A percentile compares a stretch with the other conserved stretches of the same genome.
Conservation (phyloP, 2,888 invertebrate genomes). For the Eilema sororculum region DNA sequence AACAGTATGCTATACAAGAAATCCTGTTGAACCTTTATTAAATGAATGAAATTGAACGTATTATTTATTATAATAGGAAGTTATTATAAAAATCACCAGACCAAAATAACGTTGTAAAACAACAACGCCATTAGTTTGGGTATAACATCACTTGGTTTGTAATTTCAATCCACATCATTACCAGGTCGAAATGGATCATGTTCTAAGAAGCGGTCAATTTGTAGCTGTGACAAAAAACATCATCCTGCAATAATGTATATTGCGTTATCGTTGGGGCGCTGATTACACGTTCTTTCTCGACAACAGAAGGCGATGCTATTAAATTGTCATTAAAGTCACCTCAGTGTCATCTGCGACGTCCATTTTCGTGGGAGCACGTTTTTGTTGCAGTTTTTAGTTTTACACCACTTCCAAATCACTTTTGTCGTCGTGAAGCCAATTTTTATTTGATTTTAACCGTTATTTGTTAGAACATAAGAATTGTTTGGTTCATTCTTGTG, state of each 20-base stretch:
- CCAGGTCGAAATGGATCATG: constrained; percentile 57
- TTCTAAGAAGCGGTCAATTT: constrained; percentile 73
- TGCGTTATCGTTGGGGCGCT: constrained; percentile 78
- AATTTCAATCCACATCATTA: constrained; percentile 55
- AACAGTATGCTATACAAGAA: not conserved
- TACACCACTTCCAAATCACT: constrained; percentile 59
- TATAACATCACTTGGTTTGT: constrained; percentile 32
- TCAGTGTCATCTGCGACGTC: constrained; percentile 82
- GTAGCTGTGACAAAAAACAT: constrained; percentile 70
- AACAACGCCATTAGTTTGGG: constrained; percentile 36
- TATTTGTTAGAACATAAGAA: constrained; percentile 56
- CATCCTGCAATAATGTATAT: constrained; percentile 69
- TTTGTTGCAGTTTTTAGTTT: constrained; percentile 84
- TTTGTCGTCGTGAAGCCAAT: constrained; percentile 22
- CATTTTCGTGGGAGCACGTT: constrained; percentile 80
- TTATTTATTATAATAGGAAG: not conserved
- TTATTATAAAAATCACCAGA: constrained; percentile 16
- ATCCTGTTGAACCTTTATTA: not conserved
- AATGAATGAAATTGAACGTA: not conserved
- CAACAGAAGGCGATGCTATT: constrained; percentile 83
- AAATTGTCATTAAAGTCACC: constrained; percentile 85
- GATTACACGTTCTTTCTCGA: constrained; percentile 78
- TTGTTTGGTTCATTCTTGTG: constrained; percentile 41
- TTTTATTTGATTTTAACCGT: constrained; percentile 59
- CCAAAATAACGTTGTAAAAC: constrained; percentile 17